Percentiles rank a stretch among this genome's conserved stretches.
phyloP scores from a whole-genome alignment of 2,797 vertebrate genomes.

The Falco rusticolus region DNA sequence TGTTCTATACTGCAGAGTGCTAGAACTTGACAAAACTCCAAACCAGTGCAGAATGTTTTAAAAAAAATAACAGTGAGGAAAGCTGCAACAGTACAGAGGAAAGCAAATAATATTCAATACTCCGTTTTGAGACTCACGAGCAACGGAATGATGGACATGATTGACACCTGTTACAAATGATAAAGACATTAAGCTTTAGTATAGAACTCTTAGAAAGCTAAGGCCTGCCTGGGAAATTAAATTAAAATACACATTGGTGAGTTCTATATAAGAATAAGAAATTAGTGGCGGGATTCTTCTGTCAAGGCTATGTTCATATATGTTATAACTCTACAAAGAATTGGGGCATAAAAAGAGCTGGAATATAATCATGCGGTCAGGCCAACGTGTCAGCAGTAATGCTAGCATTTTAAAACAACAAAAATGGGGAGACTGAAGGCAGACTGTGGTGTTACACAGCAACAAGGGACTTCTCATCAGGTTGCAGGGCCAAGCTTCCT shows the following conservation, averaged over 20 bases:
- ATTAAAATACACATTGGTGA: not conserved
- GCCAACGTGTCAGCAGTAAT: not conserved
- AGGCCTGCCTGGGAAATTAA: not conserved
- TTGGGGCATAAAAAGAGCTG: not conserved
- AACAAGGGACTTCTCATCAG: too few relatives aligned
- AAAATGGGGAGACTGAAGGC: too few relatives aligned
- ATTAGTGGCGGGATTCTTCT: not conserved
- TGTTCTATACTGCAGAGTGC: not conserved
- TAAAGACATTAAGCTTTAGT: not conserved
- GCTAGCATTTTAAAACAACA: too few relatives aligned
- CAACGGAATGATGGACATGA: not conserved
- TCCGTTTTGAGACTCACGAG: not conserved
- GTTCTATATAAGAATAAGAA: not conserved
- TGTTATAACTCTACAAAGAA: not conserved
- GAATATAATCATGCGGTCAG: not conserved
- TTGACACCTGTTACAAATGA: not conserved
- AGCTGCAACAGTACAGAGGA: not conserved
- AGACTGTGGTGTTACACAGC: too few relatives aligned
- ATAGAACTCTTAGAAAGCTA: not conserved
- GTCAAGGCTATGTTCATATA: not conserved
- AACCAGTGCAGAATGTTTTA: accelerated
- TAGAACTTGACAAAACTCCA: not conserved
- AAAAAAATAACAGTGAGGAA: not conserved
- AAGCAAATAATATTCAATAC: not conserved
- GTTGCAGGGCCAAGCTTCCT: too few relatives aligned